phyloP scores from a whole-genome alignment of 1,140 invertebrate species.

The Teleogryllus occipitalis region DNA sequence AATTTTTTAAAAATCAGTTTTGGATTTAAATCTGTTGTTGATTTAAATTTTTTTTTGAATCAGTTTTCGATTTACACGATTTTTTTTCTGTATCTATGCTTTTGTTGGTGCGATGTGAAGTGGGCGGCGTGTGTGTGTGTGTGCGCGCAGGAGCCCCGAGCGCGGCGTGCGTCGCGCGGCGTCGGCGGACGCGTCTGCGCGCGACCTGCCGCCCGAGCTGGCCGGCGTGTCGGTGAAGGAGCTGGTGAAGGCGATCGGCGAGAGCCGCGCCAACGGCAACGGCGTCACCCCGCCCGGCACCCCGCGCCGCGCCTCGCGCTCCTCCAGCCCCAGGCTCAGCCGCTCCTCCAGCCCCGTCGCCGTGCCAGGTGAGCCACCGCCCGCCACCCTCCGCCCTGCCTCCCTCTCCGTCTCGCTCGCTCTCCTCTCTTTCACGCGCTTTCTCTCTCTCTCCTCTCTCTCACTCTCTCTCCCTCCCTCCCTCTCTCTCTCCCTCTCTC shows the following conservation, averaged over 20 bases:
- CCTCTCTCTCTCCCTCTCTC: too few species aligned
- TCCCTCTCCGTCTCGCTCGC: too few species aligned
- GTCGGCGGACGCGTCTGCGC: not conserved
- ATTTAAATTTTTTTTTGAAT: too few species aligned
- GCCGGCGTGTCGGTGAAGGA: conserved; percentile 71
- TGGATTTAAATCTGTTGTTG: too few species aligned
- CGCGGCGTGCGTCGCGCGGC: not conserved
- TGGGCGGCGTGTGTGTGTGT: too few species aligned
- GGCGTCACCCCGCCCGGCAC: conserved; percentile 63
- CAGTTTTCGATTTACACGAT: not conserved
- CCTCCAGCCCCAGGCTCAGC: conserved; percentile 49
- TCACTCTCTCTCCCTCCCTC: too few species aligned
- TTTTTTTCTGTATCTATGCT: not conserved
- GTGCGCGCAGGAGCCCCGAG: too few species aligned
- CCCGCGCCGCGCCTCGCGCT: conserved; percentile 51
- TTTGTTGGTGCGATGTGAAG: too few species aligned
- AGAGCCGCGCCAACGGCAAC: conserved; percentile 68
- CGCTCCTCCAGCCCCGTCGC: conserved; percentile 52
- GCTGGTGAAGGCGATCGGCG: conserved; percentile 68
- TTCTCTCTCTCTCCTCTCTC: too few species aligned
- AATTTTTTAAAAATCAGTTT: too few species aligned
- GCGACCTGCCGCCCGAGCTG: conserved; percentile 52
- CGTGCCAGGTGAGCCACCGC: conserved; percentile 42
- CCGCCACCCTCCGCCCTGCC: not conserved
- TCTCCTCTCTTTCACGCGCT: too few species aligned